Evolutionary conservation across 2,797 vertebrate genomes (phyloP).

Genomic region (Ctenopoma kingsleyae): DNA sequence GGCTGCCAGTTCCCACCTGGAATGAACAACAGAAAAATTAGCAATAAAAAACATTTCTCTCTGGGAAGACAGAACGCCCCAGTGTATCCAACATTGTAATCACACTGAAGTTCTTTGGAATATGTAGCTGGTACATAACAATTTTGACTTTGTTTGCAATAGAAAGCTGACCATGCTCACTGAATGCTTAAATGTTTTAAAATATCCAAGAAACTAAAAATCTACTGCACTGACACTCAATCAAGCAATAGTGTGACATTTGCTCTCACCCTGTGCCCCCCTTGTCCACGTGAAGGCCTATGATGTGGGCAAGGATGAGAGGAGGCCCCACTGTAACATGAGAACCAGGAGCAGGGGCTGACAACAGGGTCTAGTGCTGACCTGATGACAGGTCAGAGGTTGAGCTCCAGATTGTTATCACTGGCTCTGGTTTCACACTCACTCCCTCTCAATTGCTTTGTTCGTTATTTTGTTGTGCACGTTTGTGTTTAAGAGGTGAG

Average conservation of each 20-base stretch:
- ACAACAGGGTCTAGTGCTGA: slow-evolving; percentile 78
- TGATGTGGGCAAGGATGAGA: slow-evolving; percentile 41
- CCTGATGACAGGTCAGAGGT: slow-evolving; percentile 86
- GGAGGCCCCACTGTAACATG: slow-evolving; percentile 63
- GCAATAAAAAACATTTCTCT: background rate
- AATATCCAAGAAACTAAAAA: slow-evolving; percentile 2
- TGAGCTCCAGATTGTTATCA: slow-evolving; percentile 87
- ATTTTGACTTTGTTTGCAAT: background rate
- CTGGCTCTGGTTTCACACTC: slow-evolving; percentile 86
- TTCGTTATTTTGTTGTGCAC: slow-evolving; percentile 62
- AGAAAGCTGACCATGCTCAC: background rate
- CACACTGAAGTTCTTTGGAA: background rate
- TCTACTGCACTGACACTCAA: background rate
- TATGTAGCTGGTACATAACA: background rate
- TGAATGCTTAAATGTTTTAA: background rate
- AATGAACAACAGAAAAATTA: slow-evolving; percentile 40
- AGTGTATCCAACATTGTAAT: background rate
- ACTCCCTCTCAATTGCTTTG: slow-evolving; percentile 77
- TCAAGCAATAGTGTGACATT: slow-evolving; percentile 28
- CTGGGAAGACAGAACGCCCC: background rate
- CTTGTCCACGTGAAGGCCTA: slow-evolving; percentile 20
- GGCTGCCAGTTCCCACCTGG: slow-evolving; percentile 97
- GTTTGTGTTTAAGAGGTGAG: slow-evolving; percentile 67
- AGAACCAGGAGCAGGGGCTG: slow-evolving; percentile 75
- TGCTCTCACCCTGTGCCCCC: slow-evolving; percentile 7